phyloP scores from a whole-genome alignment of 2,888 invertebrate species.

The Dyspetes luteomarginatus region DNA sequence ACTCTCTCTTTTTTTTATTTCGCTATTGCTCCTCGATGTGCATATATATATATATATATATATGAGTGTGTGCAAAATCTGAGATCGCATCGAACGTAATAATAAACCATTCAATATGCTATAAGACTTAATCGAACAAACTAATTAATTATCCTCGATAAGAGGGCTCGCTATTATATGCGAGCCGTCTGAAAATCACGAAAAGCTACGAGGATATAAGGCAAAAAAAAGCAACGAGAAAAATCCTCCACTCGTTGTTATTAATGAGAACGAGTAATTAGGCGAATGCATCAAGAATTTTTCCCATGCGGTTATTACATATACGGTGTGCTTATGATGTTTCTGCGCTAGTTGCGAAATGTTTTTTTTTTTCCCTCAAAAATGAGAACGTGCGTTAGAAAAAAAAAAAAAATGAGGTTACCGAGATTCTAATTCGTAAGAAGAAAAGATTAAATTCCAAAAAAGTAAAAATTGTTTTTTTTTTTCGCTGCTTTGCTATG shows the following conservation, averaged over 20 bases:
- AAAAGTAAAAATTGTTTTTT: too few species aligned
- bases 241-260: slow-evolving; percentile 22
- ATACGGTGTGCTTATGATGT: slow-evolving; percentile 6
- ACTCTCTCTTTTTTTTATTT: too few species aligned
- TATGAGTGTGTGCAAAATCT: too few species aligned
- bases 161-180: slow-evolving; percentile 8
- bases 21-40: too few species aligned
- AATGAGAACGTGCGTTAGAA: too few species aligned
- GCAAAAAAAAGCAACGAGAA: neutral
- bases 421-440: too few species aligned
- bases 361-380: neutral
- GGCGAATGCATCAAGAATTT: slow-evolving; percentile 35
- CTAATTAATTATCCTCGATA: slow-evolving; percentile 39
- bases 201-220: slow-evolving; percentile 2
- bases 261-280: slow-evolving; percentile 52
- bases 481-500: too few species aligned
- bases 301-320: slow-evolving; percentile 14
- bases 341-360: slow-evolving; percentile 35
- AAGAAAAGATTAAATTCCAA: too few species aligned
- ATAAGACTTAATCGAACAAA: slow-evolving; percentile 23
- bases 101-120: slow-evolving; percentile 12
- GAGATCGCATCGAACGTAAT: neutral
- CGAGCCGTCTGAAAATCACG: slow-evolving; percentile 26
- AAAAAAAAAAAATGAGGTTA: too few species aligned
- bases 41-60: too few species aligned